Conservation (phyloP, 1,140 invertebrate genomes). For the Ditylenchus dipsaci region DNA sequence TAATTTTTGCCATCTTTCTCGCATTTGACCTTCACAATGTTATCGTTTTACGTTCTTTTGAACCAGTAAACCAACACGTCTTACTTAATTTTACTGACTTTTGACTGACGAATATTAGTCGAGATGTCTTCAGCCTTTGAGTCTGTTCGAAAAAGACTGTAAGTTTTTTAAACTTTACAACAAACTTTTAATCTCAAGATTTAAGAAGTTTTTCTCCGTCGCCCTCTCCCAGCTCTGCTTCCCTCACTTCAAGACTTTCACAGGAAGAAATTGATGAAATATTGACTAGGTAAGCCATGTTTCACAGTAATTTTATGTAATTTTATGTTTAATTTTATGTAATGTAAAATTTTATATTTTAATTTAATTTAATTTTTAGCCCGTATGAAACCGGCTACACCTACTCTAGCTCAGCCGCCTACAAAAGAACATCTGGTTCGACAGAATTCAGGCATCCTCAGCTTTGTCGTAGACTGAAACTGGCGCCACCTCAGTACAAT, state of each 20-base stretch:
- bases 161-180: neutral
- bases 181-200: neutral
- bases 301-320: neutral
- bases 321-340: too few relatives aligned
- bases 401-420: slow-evolving; percentile 15
- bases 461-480: slow-evolving; percentile 9
- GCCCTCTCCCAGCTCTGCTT: neutral
- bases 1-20: too few relatives aligned
- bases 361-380: slow-evolving; percentile 9
- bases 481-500: neutral
- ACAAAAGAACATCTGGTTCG: slow-evolving; percentile 12
- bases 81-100: too few relatives aligned
- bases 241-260: slow-evolving; percentile 15
- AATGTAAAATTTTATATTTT: too few relatives aligned
- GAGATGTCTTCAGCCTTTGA: neutral
- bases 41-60: too few relatives aligned
- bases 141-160: neutral
- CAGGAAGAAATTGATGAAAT: slow-evolving; percentile 25
- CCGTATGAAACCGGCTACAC: slow-evolving; percentile 23
- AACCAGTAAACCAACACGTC: too few relatives aligned
- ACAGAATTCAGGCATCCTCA: slow-evolving; percentile 18
- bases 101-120: neutral
- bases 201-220: slow-evolving; percentile 8
- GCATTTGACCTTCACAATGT: too few relatives aligned
- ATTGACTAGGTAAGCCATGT: slow-evolving; percentile 11